These are phyloP conservation scores for Lasioglossum zephyrum DNA, from an alignment of 2,888 invertebrate genomes.

Conservation along the genomic window DNA sequence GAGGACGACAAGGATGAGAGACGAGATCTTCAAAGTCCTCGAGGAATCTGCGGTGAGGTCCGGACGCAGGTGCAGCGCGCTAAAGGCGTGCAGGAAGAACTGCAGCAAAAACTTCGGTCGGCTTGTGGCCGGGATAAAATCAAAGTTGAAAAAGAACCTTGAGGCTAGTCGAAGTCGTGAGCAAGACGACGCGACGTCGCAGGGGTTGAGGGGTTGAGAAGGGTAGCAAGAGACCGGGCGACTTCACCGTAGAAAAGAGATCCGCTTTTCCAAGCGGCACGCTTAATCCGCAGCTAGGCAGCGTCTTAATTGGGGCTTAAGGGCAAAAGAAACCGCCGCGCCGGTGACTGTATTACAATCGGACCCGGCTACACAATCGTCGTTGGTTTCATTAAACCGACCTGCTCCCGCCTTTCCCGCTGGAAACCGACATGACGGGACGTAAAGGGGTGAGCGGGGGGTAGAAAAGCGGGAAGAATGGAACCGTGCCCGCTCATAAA, in stretches of 20 bases:
- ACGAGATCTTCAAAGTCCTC: not conserved
- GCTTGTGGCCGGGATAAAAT: conserved; percentile 60
- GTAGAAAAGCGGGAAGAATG: conserved; percentile 47
- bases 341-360: conserved; percentile 73
- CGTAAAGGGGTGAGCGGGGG: not conserved
- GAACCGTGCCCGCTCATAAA: conserved; percentile 55
- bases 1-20: not conserved
- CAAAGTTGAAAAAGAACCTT: conserved; percentile 59
- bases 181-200: not conserved
- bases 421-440: not conserved
- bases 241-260: conserved; percentile 54
- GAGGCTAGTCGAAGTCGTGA: not conserved
- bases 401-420: not conserved
- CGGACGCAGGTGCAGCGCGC: not conserved
- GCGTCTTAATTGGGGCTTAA: conserved; percentile 78
- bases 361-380: conserved; percentile 60
- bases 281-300: conserved; percentile 71
- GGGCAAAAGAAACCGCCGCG: conserved; percentile 76
- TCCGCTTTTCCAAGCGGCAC: conserved; percentile 64
- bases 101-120: not conserved
- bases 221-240: conserved; percentile 1
- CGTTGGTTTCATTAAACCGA: conserved; percentile 62
- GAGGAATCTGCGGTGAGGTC: not conserved
- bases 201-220: not conserved
- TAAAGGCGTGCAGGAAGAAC: not conserved